A percentile compares a stretch with the other conserved stretches of the same genome.
phyloP scores from a whole-genome alignment of 2,888 invertebrate genomes.

The Eledona agricola region DNA sequence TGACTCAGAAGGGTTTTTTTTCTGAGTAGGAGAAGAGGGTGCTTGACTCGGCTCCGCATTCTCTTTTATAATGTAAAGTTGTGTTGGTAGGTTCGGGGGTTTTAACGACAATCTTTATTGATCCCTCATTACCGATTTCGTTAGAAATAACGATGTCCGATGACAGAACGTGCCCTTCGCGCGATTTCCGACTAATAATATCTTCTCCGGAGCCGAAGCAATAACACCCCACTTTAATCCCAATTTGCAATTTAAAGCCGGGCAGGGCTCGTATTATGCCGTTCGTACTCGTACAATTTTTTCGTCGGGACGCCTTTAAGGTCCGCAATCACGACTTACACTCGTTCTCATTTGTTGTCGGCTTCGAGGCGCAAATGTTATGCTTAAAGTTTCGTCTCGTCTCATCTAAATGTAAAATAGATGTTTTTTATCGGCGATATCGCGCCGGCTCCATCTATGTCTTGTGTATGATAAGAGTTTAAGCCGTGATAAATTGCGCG shows the following conservation, averaged over 20 bases:
- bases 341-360: constrained; percentile 32
- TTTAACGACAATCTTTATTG: not conserved
- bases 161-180: constrained; percentile 1
- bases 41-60: not conserved
- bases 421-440: constrained; percentile 33
- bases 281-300: no score
- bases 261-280: no score
- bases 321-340: no score
- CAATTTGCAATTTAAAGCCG: constrained; percentile 25
- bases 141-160: constrained; percentile 18
- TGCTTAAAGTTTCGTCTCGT: constrained; percentile 35
- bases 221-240: constrained; percentile 9
- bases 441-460: constrained; percentile 20
- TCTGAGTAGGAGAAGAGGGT: not conserved
- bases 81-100: not conserved
- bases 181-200: not conserved
- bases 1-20: constrained; percentile 1
- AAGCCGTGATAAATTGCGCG: constrained; percentile 31
- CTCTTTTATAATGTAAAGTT: not conserved
- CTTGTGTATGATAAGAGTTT: constrained; percentile 31
- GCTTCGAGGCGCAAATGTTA: constrained; percentile 33
- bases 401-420: constrained; percentile 39
- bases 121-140: constrained; percentile 2
- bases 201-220: constrained; percentile 4
- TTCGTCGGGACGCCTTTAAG: no score